Evolutionary conservation across 2,888 invertebrate genomes (phyloP), one percentile per base, ranked within the genome.

Genomic region (Calephelis perditalis): DNA sequence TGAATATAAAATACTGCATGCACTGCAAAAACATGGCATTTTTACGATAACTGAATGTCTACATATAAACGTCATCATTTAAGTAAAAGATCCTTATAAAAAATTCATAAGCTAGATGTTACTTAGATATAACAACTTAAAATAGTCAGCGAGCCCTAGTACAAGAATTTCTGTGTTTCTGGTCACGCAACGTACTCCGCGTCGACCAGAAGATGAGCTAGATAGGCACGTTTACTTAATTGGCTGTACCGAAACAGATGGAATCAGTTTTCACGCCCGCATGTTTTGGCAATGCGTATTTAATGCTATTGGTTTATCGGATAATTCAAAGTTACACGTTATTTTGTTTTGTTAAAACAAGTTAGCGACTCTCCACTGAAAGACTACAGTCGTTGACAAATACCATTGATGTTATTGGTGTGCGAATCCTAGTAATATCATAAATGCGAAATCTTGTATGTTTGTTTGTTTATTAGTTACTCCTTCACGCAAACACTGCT

Each of bases 131-230:
- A 63, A 66, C 64, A 67, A 68, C 72, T 73, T 73, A 73, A 72
- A 74, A 76, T 76, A 74, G 76, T 72, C 76, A 71, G 74, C 75
- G 72, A 79, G 76, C 73, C 72, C 74, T 70, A 74, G 74, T 67
- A 72, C 73, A 78, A 77, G 79, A 81, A 83, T 84, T 78, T 81
- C 78, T 75, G 68, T 70, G 80, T 77, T 73, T 64, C 68, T 68
- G 80, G 83, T 82, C 83, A 84, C 85, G 85, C 84, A 76, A 83
- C 72, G 74, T 72, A 78, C 76, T 75, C 76, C 74, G 71, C 73
- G 74, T 80, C 77, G 78, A 72, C 76, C 75, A 75, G 75, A 75
- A 81, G 81, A 73, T 71, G 71, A 67, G 70, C 66, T 70, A 61
- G 72, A 72, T 73, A 72, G 66, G 15, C 65, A 66, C 69, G 68